Base-by-base conservation (phyloP, 2,888 invertebrate genomes). In the Gibbula magus region DNA sequence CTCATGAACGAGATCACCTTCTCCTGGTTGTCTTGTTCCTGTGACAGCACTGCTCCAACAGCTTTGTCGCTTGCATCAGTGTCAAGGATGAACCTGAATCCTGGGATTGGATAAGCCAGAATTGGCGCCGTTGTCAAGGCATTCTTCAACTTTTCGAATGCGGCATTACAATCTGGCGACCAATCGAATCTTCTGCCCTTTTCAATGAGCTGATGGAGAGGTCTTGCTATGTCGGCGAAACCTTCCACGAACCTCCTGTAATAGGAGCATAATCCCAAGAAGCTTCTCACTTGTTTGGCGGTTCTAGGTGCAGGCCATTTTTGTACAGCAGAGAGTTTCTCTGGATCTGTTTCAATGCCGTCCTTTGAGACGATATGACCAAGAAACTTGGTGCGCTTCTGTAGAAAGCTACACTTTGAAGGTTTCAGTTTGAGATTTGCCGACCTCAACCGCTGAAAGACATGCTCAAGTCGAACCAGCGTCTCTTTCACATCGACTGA, bases 361-460 rank as follows among this genome's bases (percentile, higher is more conserved):
- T 81, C 39, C 75, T 79, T 78, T 1, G 81, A 80, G 18, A 83
- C 78, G 2, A 80, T 74, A 73, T 85, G 82, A 4, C 83, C 85
- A 25, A 83, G 56, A 35, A 82, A 86, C 22, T 22, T 54, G 25
- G 25, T 29, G 20, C 56, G 20, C n/a, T 56, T 56, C n/a, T 56
- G 56, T 20, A 56, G n/a, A 56, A 86, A 78, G 3, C 67, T 29
- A 77, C 83, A 83, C 56, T 85, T 83, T 13, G 35, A 35, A 18
- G 77, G 78, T 56, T 84, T 82, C 1, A 86, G 66, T 76, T 81
- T 85, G 16, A 84, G 32, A 8, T 79, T 78, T n/a, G 80, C 80
- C 18, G 39, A 18, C 32, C 45, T n/a, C 18, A 85, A 73, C 51
- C 80, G 51, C 13, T 25, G 52, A 29, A 85, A 83, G n/a, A 87